Evolutionary conservation across 2,888 invertebrate species (phyloP), one percentile per base, ranked within the genome.

Genomic region (Sphaerophoria rueppellii): DNA sequence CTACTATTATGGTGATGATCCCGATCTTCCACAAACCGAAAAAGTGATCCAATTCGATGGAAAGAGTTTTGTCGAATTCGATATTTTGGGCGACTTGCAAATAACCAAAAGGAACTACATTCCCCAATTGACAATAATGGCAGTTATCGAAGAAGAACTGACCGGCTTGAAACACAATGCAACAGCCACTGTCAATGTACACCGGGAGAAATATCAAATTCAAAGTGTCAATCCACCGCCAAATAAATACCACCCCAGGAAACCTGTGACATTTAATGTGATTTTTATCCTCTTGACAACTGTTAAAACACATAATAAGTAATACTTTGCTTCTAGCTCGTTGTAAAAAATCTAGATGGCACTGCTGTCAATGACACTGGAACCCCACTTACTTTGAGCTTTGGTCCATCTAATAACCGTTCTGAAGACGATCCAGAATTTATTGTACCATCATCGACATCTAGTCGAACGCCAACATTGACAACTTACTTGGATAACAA

Each of bases 111-210:
- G 40, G 6, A 77, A 63, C 12, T 88, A 87, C 46, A 7, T 16
- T 1, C 88, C 88, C 0, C 87, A 88, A 0, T 48, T 88, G 9
- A 86, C 87, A 12, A 94, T 98, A 58, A 96, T 97, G 90, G 98
- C 97, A 0, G 95, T 96, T 5, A 95, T 99, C 2, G 98, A 98
- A 90, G 99, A 99, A 93, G 95, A 95, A 72, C 93, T 97, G 87
- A 98, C 98, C 3, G 91, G 90, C 1, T 94, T 97, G 67, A 94
- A 95, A 87, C 96, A 98, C 90, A 97, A 97, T 90, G 95, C 95
- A 14, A 94, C 96, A 0, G 93, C 95, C 1, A 93, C 95, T 82
- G 93, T 97, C 46, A 93, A 95, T 73, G 91, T 98, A 6, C 97
- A 96, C 91, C 95, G 95, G 73, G 94, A 96, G 89, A 94, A 95